These are phyloP conservation scores for Adelphocoris suturalis DNA, from an alignment of 2,888 invertebrate genomes.

Conservation along the genomic window DNA sequence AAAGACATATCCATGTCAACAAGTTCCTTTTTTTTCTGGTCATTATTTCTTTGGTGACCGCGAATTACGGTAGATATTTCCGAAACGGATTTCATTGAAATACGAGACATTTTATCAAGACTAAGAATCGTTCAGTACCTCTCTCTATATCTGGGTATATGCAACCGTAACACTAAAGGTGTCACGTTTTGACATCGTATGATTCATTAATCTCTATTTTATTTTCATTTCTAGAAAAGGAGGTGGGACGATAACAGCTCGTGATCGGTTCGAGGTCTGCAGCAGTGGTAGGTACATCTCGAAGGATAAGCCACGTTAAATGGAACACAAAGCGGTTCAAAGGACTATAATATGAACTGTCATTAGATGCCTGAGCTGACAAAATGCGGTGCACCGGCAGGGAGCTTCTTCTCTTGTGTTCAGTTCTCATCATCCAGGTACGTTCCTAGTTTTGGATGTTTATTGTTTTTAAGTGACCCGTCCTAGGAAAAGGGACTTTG, in stretches of 20 bases:
- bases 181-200: not conserved
- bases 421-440: slow-evolving; percentile 9
- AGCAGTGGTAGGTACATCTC: not conserved
- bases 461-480: too few species aligned
- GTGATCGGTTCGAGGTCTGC: not conserved
- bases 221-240: not conserved
- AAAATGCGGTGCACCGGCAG: not conserved
- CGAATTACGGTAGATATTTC: too few species aligned
- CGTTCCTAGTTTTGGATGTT: too few species aligned
- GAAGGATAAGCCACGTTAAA: not conserved
- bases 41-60: too few species aligned
- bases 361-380: not conserved
- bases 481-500: too few species aligned
- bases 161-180: too few species aligned
- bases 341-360: not conserved
- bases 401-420: not conserved
- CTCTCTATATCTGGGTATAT: too few species aligned
- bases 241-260: not conserved
- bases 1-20: too few species aligned
- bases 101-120: too few species aligned
- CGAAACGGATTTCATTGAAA: too few species aligned
- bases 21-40: too few species aligned
- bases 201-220: not conserved
- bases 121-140: too few species aligned
- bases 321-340: not conserved